Percentiles rank a stretch among this genome's conserved stretches.
Conservation (phyloP, 2,113 vertebrate species). For the Sitta europaea region DNA sequence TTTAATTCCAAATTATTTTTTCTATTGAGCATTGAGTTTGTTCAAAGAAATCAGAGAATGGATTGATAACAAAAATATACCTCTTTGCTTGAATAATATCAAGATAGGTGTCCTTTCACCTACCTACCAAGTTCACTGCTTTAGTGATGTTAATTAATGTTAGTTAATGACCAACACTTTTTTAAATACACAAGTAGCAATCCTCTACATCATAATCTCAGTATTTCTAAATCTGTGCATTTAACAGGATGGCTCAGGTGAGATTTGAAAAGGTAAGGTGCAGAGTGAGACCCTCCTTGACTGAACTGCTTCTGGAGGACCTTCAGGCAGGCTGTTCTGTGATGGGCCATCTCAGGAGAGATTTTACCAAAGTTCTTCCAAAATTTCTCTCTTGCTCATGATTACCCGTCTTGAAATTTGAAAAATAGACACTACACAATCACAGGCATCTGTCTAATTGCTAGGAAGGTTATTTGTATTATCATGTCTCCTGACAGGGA, state of each 20-base stretch:
- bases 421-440: background rate
- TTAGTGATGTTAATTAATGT: background rate
- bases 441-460: background rate
- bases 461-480: background rate
- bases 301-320: background rate
- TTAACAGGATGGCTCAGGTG: background rate
- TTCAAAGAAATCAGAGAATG: background rate
- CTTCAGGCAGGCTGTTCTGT: background rate
- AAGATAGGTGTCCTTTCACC: background rate
- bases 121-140: slow-evolving; percentile 1
- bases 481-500: background rate
- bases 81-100: background rate
- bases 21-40: background rate
- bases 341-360: background rate
- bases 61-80: background rate
- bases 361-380: background rate
- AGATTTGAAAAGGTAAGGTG: background rate
- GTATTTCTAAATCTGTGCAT: slow-evolving; percentile 9
- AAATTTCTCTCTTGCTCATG: background rate
- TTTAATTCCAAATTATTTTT: background rate
- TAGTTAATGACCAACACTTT: background rate
- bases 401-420: background rate
- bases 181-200: background rate
- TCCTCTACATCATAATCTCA: background rate
- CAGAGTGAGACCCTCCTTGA: background rate